A percentile compares a stretch with the other conserved stretches of the same genome.
These are phyloP conservation scores for Lasiurus cinereus DNA, from an alignment of 2,113 vertebrate species.

Conservation along the genomic window DNA sequence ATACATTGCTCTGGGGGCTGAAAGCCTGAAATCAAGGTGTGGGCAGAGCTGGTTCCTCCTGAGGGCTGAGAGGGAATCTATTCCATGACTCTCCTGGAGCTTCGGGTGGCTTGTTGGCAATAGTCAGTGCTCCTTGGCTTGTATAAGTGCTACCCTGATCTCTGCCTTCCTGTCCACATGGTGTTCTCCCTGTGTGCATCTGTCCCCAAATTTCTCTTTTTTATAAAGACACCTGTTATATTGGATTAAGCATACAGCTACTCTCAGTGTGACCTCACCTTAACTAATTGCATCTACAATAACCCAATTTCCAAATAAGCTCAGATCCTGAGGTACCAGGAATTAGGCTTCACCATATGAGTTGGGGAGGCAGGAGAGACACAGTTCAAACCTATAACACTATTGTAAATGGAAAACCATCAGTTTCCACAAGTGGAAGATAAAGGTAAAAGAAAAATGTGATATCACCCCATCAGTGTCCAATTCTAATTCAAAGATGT, in stretches of 20 bases:
- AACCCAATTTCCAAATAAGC: conserved; percentile 28
- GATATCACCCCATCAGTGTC: neutral
- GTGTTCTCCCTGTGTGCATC: neutral
- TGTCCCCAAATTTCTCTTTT: neutral
- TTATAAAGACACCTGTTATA: neutral
- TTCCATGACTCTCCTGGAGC: neutral
- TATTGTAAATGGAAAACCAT: neutral
- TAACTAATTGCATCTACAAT: neutral
- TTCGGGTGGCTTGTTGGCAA: neutral
- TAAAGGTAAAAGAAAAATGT: conserved; percentile 10
- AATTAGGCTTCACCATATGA: neutral
- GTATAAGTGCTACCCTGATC: neutral
- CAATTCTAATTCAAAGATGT: neutral
- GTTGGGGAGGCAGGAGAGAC: neutral
- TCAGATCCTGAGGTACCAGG: neutral
- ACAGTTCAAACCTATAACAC: neutral
- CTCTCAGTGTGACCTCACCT: neutral
- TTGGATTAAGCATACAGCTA: neutral
- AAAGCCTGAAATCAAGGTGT: neutral
- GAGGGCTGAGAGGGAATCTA: neutral
- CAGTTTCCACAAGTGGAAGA: neutral
- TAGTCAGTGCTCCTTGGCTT: neutral
- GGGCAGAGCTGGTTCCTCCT: neutral
- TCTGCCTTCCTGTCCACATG: neutral
- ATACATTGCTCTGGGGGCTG: neutral